A percentile compares a stretch with the other conserved stretches of the same genome.
phyloP scores from a whole-genome alignment of 2,888 invertebrate species.

The Trachelus tabidus region DNA sequence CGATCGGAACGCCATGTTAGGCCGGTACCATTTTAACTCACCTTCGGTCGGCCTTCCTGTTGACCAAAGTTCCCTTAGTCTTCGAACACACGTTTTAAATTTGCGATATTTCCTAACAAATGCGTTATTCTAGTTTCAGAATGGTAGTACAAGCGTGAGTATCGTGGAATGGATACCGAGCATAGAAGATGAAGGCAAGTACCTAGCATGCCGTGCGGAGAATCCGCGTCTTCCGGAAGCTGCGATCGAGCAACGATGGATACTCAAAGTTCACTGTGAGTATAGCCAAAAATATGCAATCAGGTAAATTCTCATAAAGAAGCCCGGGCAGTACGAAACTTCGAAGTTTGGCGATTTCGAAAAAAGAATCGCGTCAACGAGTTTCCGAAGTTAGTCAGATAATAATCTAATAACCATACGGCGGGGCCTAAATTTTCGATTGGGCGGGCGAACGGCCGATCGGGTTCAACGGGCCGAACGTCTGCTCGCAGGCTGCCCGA shows the following conservation, averaged over 20 bases:
- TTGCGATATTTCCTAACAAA: neutral
- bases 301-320: neutral
- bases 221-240: constrained; percentile 88
- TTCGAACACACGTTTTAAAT: too few species aligned
- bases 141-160: constrained; percentile 83
- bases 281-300: constrained; percentile 45
- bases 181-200: constrained; percentile 90
- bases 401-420: constrained; percentile 28
- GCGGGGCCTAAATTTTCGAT: constrained; percentile 23
- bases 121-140: constrained; percentile 73
- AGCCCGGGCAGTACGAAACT: neutral
- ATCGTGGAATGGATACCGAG: constrained; percentile 84
- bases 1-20: too few species aligned
- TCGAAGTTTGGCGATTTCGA: neutral
- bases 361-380: neutral
- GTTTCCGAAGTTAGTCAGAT: neutral
- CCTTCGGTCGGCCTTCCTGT: too few species aligned
- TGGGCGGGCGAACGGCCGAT: constrained; percentile 9
- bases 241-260: constrained; percentile 88
- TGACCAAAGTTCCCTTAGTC: too few species aligned
- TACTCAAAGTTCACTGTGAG: constrained; percentile 91
- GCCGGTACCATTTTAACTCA: too few species aligned
- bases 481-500: constrained; percentile 35
- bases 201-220: constrained; percentile 88
- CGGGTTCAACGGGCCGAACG: constrained; percentile 19